A percentile compares a stretch with the other conserved stretches of the same genome.
Evolutionary conservation across 2,113 vertebrate genomes (phyloP).

Genomic region (Montifringilla adamsi): DNA sequence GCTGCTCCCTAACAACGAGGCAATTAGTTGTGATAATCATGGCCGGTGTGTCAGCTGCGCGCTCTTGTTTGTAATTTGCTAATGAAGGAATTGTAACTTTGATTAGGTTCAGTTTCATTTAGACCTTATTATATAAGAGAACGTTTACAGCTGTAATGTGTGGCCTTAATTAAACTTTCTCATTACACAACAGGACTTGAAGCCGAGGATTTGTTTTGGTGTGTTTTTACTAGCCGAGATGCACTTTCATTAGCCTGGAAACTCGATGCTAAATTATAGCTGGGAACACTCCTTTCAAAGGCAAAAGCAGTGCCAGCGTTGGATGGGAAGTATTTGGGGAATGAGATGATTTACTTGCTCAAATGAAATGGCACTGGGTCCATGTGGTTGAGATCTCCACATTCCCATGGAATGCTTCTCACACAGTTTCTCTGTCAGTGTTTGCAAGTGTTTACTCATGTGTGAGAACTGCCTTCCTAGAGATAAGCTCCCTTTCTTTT

Average conservation of each 20-base stretch:
- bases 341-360: background rate
- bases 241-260: slow-evolving; percentile 67
- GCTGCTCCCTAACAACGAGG: slow-evolving; percentile 83
- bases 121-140: slow-evolving; percentile 83
- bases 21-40: slow-evolving; percentile 91
- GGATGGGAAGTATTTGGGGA: background rate
- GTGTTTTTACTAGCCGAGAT: slow-evolving; percentile 61
- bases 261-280: background rate
- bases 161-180: slow-evolving; percentile 85
- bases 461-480: background rate
- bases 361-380: background rate
- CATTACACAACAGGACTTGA: slow-evolving; percentile 76
- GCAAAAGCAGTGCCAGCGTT: background rate
- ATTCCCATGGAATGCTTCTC: background rate
- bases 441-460: background rate
- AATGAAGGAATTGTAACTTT: slow-evolving; percentile 96
- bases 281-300: background rate
- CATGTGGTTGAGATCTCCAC: background rate
- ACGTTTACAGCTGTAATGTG: slow-evolving; percentile 81
- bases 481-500: background rate
- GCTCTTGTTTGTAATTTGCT: slow-evolving; percentile 94
- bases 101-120: slow-evolving; percentile 90
- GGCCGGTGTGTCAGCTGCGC: slow-evolving; percentile 81
- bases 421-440: background rate
- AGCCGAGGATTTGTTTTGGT: slow-evolving; percentile 75